Evolutionary conservation across 2,113 vertebrate species (phyloP), one percentile per base, ranked within the genome.

Genomic region (Ictidomys tridecemlineatus): DNA sequence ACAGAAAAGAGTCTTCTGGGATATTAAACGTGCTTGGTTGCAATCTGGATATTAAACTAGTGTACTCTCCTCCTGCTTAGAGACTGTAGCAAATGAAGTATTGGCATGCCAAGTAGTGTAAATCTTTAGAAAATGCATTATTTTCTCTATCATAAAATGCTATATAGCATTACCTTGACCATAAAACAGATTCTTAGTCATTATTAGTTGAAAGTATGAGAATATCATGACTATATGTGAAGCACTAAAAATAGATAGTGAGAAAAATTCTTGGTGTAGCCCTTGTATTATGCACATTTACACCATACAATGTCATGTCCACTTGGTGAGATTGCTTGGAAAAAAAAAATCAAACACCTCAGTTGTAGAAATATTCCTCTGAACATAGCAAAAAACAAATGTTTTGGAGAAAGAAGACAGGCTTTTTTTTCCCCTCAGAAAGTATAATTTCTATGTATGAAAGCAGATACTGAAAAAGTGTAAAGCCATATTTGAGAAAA

Each of bases 101-200:
- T 65, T 63, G 30, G 1, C 0, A 13, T 67, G 67, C 14, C 45
- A 22, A 45, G 4, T 53, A 32, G 10, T 74, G 9, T 72, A 85
- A 87, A 61, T 93, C 14, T 91, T 95, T 26, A 94, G 73, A 94
- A 95, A 93, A 93, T 85, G 32, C 14, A 1, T 10, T 56, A 28
- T 77, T 89, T 94, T 80, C 39, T 95, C 26, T 61, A 32, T 24
- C 45, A 67, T 24, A 77, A 95, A 96, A 72, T 82, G 37, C 12
- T 65, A 69, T 4, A 30, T 80, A 53, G 14, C 24, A 51, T 84
- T 94, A 95, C 8, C 17, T 42, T 84, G 32, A 94, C 80, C 28
- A 37, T 93, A 80, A 82, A 91, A 16, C 34, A 85, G 45, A 89
- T 78, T 63, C 6, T 93, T 77, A 76, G 26, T 65, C 42, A 88